Evolutionary conservation across 2,888 invertebrate genomes (phyloP), one percentile per base, ranked within the genome.

Genomic region (Epicampocera succincta): DNA sequence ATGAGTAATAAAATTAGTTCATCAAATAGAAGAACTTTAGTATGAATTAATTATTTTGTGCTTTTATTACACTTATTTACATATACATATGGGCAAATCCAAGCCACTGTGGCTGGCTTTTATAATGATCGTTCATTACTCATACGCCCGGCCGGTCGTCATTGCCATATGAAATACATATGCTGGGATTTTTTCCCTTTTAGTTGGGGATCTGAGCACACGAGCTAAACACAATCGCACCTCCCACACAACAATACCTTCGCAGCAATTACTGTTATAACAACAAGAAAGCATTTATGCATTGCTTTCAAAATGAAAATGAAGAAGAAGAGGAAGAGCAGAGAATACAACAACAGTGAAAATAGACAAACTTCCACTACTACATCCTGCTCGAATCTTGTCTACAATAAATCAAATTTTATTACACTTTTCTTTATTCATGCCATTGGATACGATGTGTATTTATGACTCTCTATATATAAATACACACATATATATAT

Each of bases 351-450:
- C n/a, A 50, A 11, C 33, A 50, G n/a, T 0, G 21, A 66, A 72
- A 79, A 71, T 56, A 77, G 85, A 85, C 80, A 85, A 69, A 85
- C 69, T 86, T 84, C 86, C 81, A 84, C 80, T 83, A 71, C 85
- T 74, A 83, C 81, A 88, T 88, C 88, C 89, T 88, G 86, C 90
- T 89, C 87, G 89, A 90, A 90, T 90, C 90, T 90, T 90, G 91
- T 90, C 91, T 88, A 88, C 89, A 90, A 90, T 90, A 90, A 90
- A 90, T 90, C 91, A 90, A 90, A 91, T 91, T 91, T 90, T 90
- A 90, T 90, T 91, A 91, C 90, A 90, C 89, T 91, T 90, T 90
- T 90, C 90, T 91, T 91, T 90, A 91, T 90, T 89, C 88, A 88
- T 88, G 78, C 82, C 82, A 78, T 82, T 82, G 82, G 82, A 82